Evolutionary conservation across 2,888 invertebrate genomes (phyloP).

Genomic region (Eulithis prunata): DNA sequence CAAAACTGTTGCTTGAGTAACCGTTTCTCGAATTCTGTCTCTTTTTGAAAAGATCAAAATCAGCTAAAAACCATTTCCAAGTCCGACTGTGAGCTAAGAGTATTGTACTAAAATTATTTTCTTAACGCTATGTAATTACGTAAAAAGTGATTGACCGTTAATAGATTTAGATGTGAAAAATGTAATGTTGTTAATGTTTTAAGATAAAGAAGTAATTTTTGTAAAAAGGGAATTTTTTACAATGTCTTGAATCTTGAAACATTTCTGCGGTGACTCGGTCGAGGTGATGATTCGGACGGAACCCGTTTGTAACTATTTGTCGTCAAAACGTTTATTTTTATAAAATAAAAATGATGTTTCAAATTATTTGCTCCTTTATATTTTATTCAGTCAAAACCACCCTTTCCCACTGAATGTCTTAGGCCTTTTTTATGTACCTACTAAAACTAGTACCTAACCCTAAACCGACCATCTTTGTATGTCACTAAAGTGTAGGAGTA

Average conservation of each 20-base stretch:
- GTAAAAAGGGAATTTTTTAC: constrained; percentile 87
- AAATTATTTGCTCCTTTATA: constrained; percentile 55
- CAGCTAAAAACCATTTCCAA: constrained; percentile 13
- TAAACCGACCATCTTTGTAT: too few relatives aligned
- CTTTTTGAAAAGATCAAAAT: constrained; percentile 14
- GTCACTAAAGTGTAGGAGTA: too few relatives aligned
- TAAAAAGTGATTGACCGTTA: constrained; percentile 80
- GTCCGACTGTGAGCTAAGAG: constrained; percentile 31
- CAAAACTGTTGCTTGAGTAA: constrained; percentile 5
- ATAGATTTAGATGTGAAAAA: constrained; percentile 83
- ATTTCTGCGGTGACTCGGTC: constrained; percentile 80
- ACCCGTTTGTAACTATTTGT: constrained; percentile 85
- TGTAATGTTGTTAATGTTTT: constrained; percentile 86
- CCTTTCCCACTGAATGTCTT: too few relatives aligned
- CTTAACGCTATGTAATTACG: constrained; percentile 71
- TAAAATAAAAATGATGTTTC: constrained; percentile 83
- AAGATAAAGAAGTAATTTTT: constrained; percentile 87
- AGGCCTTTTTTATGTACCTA: too few relatives aligned
- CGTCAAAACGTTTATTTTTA: constrained; percentile 85
- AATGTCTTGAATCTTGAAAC: constrained; percentile 90
- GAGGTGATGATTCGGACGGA: constrained; percentile 77
- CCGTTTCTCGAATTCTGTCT: background rate
- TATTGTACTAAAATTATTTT: constrained; percentile 67
- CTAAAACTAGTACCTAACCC: too few relatives aligned
- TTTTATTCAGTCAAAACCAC: background rate